Base-by-base conservation (phyloP, 2,888 invertebrate genomes). In the Chloroclysta siterata region DNA sequence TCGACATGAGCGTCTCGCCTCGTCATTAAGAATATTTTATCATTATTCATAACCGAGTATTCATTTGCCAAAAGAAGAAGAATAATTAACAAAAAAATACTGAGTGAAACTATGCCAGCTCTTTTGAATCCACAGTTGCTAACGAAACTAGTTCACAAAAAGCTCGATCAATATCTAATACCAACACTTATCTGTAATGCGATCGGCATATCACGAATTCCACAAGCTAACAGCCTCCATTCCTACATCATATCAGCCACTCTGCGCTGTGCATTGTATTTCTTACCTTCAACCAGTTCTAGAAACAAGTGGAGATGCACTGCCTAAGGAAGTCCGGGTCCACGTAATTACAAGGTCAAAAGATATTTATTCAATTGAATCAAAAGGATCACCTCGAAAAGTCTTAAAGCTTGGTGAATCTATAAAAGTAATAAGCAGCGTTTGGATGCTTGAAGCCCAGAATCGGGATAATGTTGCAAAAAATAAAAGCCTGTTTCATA, bases 171-270 rank as follows among this genome's bases (percentile, higher is more conserved):
- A 52, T 62, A 59, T 62, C 58, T 57, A 65, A 70, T 56, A 67
- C 57, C 53, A 66, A 56, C 65, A 56, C 47, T 67, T 72, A 70
- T 66, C 72, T 63, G 65, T 60, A 66, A 70, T 65, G 56, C 68
- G 55, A 69, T 72, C 72, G 70, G 64, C 66, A 72, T 69, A 69
- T 72, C 70, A 72, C 70, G 70, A 72, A 72, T 70, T 60, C 64
- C 62, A 58, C 62, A 46, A 50, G 60, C 65, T 63, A 54, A 53
- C 53, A 51, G 59, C 52, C 48, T 57, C 60, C 48, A 54, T 54
- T 63, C 60, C 36, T 51, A 54, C 55, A 59, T 55, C 42, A 15
- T 56, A 5, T 52, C 41, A 28, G 48, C 11, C 52, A 56, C 48
- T 44, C 7, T 47, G 22, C 11, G 10, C 39, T 53, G 56, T 14